These are phyloP conservation scores for Chrysoperla carnea DNA, from an alignment of 1,140 invertebrate species.

Conservation along the genomic window DNA sequence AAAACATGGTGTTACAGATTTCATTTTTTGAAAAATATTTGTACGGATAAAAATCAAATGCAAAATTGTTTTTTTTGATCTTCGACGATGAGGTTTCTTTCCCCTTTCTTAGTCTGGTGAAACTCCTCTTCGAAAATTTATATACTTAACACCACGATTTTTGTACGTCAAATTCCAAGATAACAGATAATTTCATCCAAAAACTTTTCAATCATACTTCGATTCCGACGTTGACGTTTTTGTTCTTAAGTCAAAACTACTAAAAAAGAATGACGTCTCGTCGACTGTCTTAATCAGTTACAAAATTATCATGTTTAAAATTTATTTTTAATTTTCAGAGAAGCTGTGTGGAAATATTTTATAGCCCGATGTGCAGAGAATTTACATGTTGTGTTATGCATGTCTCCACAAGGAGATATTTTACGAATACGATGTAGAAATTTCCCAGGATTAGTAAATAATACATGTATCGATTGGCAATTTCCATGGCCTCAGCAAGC, in stretches of 20 bases:
- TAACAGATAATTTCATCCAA: no score
- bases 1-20: no score
- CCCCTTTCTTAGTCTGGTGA: no score
- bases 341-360: constrained; percentile 73
- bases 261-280: no score
- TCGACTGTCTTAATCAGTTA: no score
- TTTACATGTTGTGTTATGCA: constrained; percentile 75
- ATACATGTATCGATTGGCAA: constrained; percentile 87
- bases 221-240: no score
- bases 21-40: not conserved
- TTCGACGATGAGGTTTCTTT: no score
- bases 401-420: constrained; percentile 70
- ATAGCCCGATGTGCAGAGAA: constrained; percentile 56
- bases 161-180: no score
- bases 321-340: constrained; percentile 26
- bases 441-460: constrained; percentile 84
- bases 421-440: constrained; percentile 66
- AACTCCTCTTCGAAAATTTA: no score
- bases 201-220: no score
- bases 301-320: not conserved
- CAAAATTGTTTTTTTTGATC: constrained; percentile 1
- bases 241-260: no score
- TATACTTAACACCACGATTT: no score
- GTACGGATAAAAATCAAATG: not conserved
- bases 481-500: constrained; percentile 84